These are phyloP conservation scores for Elymnias hypermnestra DNA, from an alignment of 1,140 invertebrate species.

Conservation along the genomic window DNA sequence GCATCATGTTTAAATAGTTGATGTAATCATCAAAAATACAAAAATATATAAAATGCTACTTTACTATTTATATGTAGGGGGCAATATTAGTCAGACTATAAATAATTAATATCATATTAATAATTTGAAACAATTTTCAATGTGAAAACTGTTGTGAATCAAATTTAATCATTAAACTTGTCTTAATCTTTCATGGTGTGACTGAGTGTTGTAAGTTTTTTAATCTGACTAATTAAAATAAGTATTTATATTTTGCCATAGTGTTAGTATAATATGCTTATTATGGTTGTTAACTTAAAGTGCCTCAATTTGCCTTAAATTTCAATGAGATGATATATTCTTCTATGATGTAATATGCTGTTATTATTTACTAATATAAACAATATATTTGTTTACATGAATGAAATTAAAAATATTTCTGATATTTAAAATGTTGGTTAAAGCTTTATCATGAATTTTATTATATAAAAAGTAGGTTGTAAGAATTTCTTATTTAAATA, in stretches of 20 bases:
- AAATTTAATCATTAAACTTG: too few relatives aligned
- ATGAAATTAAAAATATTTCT: conserved; percentile 25
- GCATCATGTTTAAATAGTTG: too few relatives aligned
- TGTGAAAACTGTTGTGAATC: too few relatives aligned
- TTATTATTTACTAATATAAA: conserved; percentile 31
- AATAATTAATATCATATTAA: too few relatives aligned
- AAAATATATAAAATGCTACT: too few relatives aligned
- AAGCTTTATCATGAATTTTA: conserved; percentile 56
- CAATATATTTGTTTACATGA: conserved; percentile 29
- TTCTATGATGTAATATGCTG: conserved; percentile 26
- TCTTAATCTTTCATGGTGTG: too few relatives aligned
- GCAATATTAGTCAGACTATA: too few relatives aligned
- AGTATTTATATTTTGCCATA: conserved; percentile 41
- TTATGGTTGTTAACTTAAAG: conserved; percentile 45
- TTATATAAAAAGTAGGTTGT: conserved; percentile 21
- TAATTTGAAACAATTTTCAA: too few relatives aligned
- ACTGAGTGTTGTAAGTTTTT: too few relatives aligned
- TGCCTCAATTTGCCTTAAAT: conserved; percentile 67
- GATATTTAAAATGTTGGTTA: conserved; percentile 46
- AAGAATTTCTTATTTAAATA: conserved; percentile 2
- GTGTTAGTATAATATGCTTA: conserved; percentile 34
- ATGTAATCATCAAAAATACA: too few relatives aligned
- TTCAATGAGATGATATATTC: conserved; percentile 30
- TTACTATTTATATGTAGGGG: too few relatives aligned
- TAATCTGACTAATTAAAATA: conserved; percentile 26